Evolutionary conservation across 2,113 vertebrate species (phyloP), one percentile per base, ranked within the genome.

Genomic region (Rostratula benghalensis): DNA sequence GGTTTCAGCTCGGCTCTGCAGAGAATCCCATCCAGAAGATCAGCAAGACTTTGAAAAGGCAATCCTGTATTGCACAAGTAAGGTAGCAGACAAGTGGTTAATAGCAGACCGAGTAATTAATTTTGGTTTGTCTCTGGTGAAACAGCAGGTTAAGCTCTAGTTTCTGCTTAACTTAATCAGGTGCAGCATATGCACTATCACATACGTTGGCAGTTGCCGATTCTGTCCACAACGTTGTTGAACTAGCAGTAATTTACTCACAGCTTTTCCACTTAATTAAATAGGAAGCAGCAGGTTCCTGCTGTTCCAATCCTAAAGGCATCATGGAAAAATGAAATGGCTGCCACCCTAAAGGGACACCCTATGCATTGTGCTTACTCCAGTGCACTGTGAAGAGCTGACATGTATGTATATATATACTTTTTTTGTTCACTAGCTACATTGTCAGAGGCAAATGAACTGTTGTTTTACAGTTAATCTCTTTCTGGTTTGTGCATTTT

Each of bases 181-280:
- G 95, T 95, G 89, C 76, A 96, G 94, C 95, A 78, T 84, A 89
- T 73, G 92, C 67, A 50, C 86, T 48, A 59, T 67, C 39, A 5
- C 88, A 94, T 84, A 88, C 91, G 93, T 71, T 28, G 51, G 93
- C 94, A 94, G 93, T 96, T 94, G 95, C 96, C 30, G 82, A 88
- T 93, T 94, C 95, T 60, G 61, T 90, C 94, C 96, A 89, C 95
- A 95, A 85, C 80, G 39, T 59, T 89, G 95, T 92, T 94, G 95
- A 31, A 76, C 95, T 85, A 93, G 95, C 95, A 96, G 85, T 74
- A 46, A 89, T 96, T 96, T 95, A 97, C 95, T 92, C 25, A 75
- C 61, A 95, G 93, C 87, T 97, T 97, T 97, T 95, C 96, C 93
- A 87, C 83, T 97, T 97, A 97, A 97, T 96, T 97, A 97, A 98